Evolutionary conservation across 2,797 vertebrate species (phyloP), one percentile per base, ranked within the genome.

Genomic region (Mionectes olivaceus): DNA sequence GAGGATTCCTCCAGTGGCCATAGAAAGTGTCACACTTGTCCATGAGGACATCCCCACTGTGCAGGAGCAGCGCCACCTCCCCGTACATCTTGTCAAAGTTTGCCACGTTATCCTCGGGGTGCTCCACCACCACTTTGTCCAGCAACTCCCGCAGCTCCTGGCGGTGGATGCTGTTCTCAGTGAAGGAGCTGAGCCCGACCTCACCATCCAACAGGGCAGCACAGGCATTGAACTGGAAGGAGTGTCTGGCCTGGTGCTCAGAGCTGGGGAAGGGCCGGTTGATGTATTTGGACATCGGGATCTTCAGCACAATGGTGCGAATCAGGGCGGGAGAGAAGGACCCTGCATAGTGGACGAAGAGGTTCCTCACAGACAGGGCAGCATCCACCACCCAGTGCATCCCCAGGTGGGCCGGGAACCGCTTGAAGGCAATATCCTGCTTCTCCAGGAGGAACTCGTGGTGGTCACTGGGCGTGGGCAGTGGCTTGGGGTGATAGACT

Each of bases 311-410:
- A 37, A 99, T 98, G 46, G 98, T 97, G 69, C 97, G 97, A 61
- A 99, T 97, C 44, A 98, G 75, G 44, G 97, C 94, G 28, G 98
- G 97, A 10, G 93, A 97, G 76, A 98, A 91, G 13, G 96, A 97
- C 5, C 96, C 96, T 4, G 90, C 97, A 0, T 97, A 71, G 43
- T 97, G 97, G 49, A 98, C 76, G 32, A 99, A 94, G 83, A 97
- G 90, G 76, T 98, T 98, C 91, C 98, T 98, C 47, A 99, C 97
- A 0, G 98, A 97, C 78, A 97, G 69, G 19, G 98, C 98, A 8
- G 98, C 99, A 22, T 99, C 98, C 35, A 97, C 98, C 73, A 99
- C 97, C 98, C 98, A 99, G 97, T 99, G 99, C 99, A 99, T 99
- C 25, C 98, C 98, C 56, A 99, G 97, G 86, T 99, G 99, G 56